Conservation (phyloP, 2,888 invertebrate genomes). For the Cephus sareptanus region DNA sequence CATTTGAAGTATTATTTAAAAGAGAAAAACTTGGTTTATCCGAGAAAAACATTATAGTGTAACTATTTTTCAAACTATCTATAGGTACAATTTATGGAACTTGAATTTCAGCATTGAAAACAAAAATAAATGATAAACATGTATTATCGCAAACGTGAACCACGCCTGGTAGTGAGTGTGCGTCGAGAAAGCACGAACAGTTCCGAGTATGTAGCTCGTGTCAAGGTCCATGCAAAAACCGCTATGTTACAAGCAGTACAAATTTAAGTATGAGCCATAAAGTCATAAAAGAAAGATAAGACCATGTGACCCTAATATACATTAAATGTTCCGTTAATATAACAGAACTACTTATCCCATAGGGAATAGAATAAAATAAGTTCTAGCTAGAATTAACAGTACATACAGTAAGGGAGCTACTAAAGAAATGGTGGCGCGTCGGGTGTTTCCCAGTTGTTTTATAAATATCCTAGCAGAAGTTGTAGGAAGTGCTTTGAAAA, state of each 20-base stretch:
- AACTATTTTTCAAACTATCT: neutral
- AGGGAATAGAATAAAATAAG: neutral
- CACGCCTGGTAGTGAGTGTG: conserved; percentile 33
- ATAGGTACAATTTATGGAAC: neutral
- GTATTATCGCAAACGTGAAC: conserved; percentile 28
- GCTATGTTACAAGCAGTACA: conserved; percentile 36
- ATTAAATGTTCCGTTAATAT: neutral
- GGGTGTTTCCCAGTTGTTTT: neutral
- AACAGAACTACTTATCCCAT: neutral
- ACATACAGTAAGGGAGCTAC: neutral
- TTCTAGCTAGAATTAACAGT: neutral
- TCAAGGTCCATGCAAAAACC: conserved; percentile 30
- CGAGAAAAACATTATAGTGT: neutral
- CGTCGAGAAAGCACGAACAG: conserved; percentile 24
- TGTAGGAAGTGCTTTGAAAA: neutral
- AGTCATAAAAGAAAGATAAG: neutral
- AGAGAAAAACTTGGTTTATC: neutral
- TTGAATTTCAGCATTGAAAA: neutral
- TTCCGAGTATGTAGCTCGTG: conserved; percentile 21
- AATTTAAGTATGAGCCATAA: neutral
- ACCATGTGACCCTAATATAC: neutral
- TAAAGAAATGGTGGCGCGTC: neutral
- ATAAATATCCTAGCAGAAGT: neutral
- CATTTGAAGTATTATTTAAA: neutral
- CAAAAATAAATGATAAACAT: conserved; percentile 23